Base-by-base conservation (phyloP, 2,113 vertebrate genomes). In the Zosterops pallidus region DNA sequence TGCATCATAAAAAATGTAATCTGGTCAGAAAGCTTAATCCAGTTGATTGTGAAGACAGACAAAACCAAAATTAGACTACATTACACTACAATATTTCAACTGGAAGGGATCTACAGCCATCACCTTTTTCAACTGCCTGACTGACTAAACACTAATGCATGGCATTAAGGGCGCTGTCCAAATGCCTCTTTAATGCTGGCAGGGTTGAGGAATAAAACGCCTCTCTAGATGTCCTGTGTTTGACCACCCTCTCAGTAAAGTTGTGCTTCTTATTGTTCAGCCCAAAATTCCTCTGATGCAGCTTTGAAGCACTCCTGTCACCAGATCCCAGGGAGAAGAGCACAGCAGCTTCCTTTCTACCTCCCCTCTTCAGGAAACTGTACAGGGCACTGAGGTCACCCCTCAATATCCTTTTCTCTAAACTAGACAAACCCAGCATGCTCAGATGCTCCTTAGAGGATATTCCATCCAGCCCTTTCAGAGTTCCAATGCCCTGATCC, bases 131-230 rank as follows among this genome's bases (percentile, higher is more conserved):
- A 86, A 35, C 29, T 64, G 33, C 14, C 16, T 49, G 14, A 35
- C 6, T 83, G 31, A 71, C 9, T 23, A 60, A 41, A 52, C 9
- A 1, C 10, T 81, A 47, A 64, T 46, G 5, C 3, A 37, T 7
- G 4, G 8, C 76, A 1, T 24, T 80, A 37, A 60, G 20, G 20
- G 4, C 2, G 5, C 31, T 88, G 14, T 46, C 28, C 33, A 81
- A 79, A 71, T 14, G 20, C 11, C 50, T 65, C 8, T 55, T 41
- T 39, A 63, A 49, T 28, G 46, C 8, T 28, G 6, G 5, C 4
- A 35, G 10, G 13, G 18, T 6, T 31, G 26, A n/a, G 29, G 5
- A 17, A 68, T n/a, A 18, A 3, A 35, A 1, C 12, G 21, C 2
- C 9, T 35, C 41, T 49, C 28, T 28, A 46, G 22, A 3, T 26